Base-by-base conservation (phyloP, 2,888 invertebrate genomes). In the Meloe dianella region DNA sequence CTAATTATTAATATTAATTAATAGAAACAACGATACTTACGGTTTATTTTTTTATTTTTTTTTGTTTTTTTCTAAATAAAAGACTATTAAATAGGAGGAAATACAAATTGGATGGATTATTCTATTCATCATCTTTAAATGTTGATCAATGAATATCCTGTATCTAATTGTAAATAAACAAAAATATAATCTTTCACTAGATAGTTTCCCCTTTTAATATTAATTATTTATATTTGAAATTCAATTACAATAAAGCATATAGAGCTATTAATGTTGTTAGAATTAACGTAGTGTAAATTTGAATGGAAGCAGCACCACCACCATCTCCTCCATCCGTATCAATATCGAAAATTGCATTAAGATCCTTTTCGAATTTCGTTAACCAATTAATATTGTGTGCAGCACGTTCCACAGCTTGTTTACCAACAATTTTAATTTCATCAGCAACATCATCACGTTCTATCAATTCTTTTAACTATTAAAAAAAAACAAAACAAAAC, bases 1-100 rank as follows among this genome's bases (percentile, higher is more conserved):
- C 83, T 96, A 10, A 30, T 57, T 29, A 22, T 58, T 22, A 57
- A 27, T 7, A 22, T 22, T 3, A 54, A 54, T 54, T 54, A 14
- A 20, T 20, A 17, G 2, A 9, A 20, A 7, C 20, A 47, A n/a
- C n/a, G 20, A 10, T 47, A 47, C 47, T 47, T 20, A 47, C n/a
- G n/a, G n/a, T n/a, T n/a, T n/a, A n/a, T n/a, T n/a, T 32, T 41
- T n/a, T 4, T 12, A 12, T 41, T 41, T 41, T 41, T 41, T 41
- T n/a, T n/a, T n/a, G n/a, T n/a, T n/a, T n/a, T n/a, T n/a, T n/a
- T n/a, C n/a, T n/a, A n/a, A n/a, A n/a, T n/a, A n/a, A 7, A 7
- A 41, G n/a, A 17, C 17, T 41, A 41, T 17, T 41, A n/a, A n/a
- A n/a, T n/a, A 5, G n/a, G n/a, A n/a, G 7, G 10, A 17, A 41